phyloP scores from a whole-genome alignment of 1,140 invertebrate genomes.

The Calycopis cecrops region DNA sequence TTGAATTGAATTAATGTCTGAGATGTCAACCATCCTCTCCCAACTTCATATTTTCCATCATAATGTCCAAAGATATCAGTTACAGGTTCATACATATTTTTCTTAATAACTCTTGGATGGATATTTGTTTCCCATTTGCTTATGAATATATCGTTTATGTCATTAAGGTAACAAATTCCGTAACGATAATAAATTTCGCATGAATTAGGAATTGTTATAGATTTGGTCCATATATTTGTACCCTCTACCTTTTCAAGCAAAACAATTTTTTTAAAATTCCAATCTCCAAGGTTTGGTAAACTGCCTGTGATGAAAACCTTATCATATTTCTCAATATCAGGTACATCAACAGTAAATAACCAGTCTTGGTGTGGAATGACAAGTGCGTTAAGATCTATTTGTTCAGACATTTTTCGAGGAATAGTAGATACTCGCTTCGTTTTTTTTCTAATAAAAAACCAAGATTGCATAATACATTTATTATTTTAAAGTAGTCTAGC shows the following conservation, averaged over 20 bases:
- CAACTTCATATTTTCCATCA: constrained; percentile 79
- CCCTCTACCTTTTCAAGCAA: constrained; percentile 55
- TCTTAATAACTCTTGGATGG: constrained; percentile 76
- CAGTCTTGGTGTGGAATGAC: constrained; percentile 56
- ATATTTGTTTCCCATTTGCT: constrained; percentile 90
- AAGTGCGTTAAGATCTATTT: constrained; percentile 28
- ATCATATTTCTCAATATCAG: constrained; percentile 46
- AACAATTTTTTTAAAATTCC: constrained; percentile 71
- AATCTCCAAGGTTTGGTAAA: constrained; percentile 54
- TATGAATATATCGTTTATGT: constrained; percentile 79
- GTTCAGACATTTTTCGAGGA: constrained; percentile 45
- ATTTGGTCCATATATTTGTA: constrained; percentile 72
- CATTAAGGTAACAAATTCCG: constrained; percentile 80
- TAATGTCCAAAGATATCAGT: constrained; percentile 80
- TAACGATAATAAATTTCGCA: constrained; percentile 86
- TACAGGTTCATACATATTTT: constrained; percentile 38
- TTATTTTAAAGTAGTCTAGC: constrained; percentile 15
- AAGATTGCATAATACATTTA: constrained; percentile 68
- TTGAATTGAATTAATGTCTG: constrained; percentile 93
- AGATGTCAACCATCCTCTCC: constrained; percentile 90
- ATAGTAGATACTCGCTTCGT: constrained; percentile 47
- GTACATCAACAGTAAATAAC: constrained; percentile 63
- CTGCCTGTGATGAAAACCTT: constrained; percentile 54
- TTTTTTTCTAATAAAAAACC: constrained; percentile 74
- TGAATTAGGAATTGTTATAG: constrained; percentile 78